Evolutionary conservation across 92 coral and sea anemone species (phyloP).

Genomic region (Metridium senile): DNA sequence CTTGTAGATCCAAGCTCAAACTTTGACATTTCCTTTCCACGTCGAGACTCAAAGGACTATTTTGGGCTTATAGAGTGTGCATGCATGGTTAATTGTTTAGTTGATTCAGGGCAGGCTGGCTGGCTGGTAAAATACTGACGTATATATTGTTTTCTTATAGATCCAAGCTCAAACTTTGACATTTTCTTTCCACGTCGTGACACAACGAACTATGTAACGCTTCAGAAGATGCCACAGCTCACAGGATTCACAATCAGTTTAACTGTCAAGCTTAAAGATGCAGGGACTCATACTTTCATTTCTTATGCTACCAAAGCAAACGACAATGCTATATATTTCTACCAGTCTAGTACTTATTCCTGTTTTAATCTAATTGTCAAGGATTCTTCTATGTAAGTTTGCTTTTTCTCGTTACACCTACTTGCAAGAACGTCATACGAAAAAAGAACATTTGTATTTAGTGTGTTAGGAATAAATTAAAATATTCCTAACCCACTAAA

Average conservation of each 20-base stretch:
- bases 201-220: conserved; percentile 24
- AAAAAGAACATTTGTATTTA: too few relatives aligned
- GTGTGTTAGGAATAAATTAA: too few relatives aligned
- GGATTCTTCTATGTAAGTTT: conserved; percentile 4
- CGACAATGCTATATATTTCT: conserved; percentile 49
- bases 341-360: too few relatives aligned
- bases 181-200: conserved; percentile 47
- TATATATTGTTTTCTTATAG: background rate
- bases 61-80: too few relatives aligned
- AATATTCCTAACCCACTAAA: too few relatives aligned
- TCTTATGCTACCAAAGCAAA: conserved; percentile 38
- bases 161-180: conserved; percentile 31
- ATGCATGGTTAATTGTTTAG: too few relatives aligned
- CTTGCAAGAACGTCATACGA: too few relatives aligned
- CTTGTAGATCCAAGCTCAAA: conserved; percentile 1
- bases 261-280: conserved; percentile 39
- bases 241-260: conserved; percentile 51
- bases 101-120: too few relatives aligned
- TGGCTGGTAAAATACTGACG: too few relatives aligned
- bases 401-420: background rate
- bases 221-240: conserved; percentile 37
- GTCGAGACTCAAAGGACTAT: conserved; percentile 24
- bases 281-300: conserved; percentile 37
- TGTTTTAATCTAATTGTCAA: conserved; percentile 23
- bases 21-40: conserved; percentile 56